Evolutionary conservation across 2,113 vertebrate species (phyloP).

Genomic region (Hippolais icterina): DNA sequence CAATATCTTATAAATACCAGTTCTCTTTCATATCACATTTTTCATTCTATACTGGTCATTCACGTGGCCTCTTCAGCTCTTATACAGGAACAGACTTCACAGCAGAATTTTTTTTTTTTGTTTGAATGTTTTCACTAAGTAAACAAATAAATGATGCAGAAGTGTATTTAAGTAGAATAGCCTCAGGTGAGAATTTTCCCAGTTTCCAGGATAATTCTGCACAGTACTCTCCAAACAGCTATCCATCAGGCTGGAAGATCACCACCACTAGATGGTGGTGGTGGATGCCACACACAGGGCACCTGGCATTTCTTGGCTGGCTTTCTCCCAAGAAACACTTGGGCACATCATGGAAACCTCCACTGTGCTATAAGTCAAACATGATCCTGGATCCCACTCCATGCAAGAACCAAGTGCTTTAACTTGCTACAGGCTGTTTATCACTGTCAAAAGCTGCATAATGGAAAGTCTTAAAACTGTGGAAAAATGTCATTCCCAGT

Average conservation of each 20-base stretch:
- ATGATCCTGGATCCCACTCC: neutral
- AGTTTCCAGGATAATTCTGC: neutral
- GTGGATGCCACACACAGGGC: neutral
- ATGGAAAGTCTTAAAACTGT: neutral
- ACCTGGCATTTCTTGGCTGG: neutral
- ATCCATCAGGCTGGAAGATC: neutral
- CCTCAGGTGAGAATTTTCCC: neutral
- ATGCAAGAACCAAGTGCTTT: neutral
- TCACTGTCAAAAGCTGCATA: neutral
- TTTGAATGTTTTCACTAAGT: neutral
- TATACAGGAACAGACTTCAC: neutral
- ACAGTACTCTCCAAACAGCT: neutral
- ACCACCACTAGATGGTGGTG: conserved; percentile 46
- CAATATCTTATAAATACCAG: neutral
- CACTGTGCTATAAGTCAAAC: neutral
- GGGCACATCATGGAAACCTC: neutral
- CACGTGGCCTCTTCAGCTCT: neutral
- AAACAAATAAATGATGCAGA: neutral
- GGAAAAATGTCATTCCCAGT: neutral
- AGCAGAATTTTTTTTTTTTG: neutral
- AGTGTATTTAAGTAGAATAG: neutral
- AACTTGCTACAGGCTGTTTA: neutral
- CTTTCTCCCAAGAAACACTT: neutral
- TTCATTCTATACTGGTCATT: neutral
- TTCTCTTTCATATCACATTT: neutral